Base-by-base conservation (phyloP, 1,140 invertebrate species). In the Schmidtea mediterranea region DNA sequence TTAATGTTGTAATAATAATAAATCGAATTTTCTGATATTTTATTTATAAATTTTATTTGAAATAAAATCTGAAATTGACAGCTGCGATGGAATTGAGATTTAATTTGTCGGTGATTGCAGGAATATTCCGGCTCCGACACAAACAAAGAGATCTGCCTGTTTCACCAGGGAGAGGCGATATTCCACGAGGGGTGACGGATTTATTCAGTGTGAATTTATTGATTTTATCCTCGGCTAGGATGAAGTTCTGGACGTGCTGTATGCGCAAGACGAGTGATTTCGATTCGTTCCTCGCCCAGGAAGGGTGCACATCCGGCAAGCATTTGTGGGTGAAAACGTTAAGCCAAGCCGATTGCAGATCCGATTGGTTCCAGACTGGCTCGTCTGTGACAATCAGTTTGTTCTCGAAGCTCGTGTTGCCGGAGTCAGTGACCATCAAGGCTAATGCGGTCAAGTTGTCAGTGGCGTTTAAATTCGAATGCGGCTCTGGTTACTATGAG, bases 181-280 rank as follows among this genome's bases (percentile, higher is more conserved):
- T 97, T 97, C 62, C 90, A 98, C 60, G 90, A 98, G 71, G 90
- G 72, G 63, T 67, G 55, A 53, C 53, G 21, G 9, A 40, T 26
- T 24, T 46, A 24, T 12, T 22, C n/a, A 39, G n/a, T 3, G 18
- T 19, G 2, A 37, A 24, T 46, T 8, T 9, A 36, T 36, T 38
- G 38, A 18, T 52, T 50, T 32, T 16, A n/a, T 38, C 38, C 8
- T 26, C 19, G n/a, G 58, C 10, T 43, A 66, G 86, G 0, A 70
- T 94, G 61, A 97, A 97, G 65, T 97, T 76, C 64, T 97, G 89
- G 89, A 80, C 82, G 0, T 97, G 90, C 59, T 97, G 89, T 59
- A 73, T 79, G 54, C 80, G 79, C 56, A 78, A 78, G 57, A 95
- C 89, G 1, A 78, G 81, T 10, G 86, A 97, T 61, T 97, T 97